Percentiles rank a stretch among this genome's conserved stretches.
Evolutionary conservation across 2,888 invertebrate genomes (phyloP).

Genomic region (Galerucella calmariensis): DNA sequence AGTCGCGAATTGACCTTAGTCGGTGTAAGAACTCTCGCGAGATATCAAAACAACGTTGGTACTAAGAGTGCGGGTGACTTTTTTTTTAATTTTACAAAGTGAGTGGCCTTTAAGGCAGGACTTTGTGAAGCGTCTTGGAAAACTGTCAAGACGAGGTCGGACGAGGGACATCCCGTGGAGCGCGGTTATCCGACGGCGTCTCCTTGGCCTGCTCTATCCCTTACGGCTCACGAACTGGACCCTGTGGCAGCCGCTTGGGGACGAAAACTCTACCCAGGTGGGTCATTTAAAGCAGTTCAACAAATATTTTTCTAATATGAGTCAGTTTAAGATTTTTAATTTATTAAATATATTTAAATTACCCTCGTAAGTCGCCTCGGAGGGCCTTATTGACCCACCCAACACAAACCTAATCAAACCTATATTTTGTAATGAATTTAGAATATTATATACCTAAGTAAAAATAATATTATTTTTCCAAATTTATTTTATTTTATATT

Average conservation of each 20-base stretch:
- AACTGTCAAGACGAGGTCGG: slow-evolving; percentile 76
- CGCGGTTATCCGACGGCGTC: slow-evolving; percentile 80
- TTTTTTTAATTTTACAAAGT: slow-evolving; percentile 34
- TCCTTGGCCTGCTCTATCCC: slow-evolving; percentile 77
- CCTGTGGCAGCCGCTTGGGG: slow-evolving; percentile 81
- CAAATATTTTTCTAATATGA: background rate
- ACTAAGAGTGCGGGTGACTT: slow-evolving; percentile 37
- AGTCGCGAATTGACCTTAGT: slow-evolving; percentile 63
- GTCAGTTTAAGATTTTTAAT: too few relatives aligned
- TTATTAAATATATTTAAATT: too few relatives aligned
- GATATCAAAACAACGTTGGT: slow-evolving; percentile 47
- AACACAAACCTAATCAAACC: too few relatives aligned
- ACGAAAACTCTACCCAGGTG: slow-evolving; percentile 77
- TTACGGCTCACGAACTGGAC: slow-evolving; percentile 73
- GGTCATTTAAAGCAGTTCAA: background rate
- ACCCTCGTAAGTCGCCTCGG: too few relatives aligned
- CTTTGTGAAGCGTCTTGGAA: slow-evolving; percentile 42
- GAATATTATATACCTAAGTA: too few relatives aligned
- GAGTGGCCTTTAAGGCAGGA: slow-evolving; percentile 40
- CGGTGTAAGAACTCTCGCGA: slow-evolving; percentile 61
- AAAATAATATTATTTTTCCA: too few relatives aligned
- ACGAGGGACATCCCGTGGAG: slow-evolving; percentile 73
- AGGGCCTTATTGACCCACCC: too few relatives aligned
- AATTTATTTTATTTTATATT: too few relatives aligned
- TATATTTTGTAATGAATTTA: too few relatives aligned